These are phyloP conservation scores for Procambarus clarkii DNA, from an alignment of 1,140 invertebrate genomes.

Conservation along the genomic window DNA sequence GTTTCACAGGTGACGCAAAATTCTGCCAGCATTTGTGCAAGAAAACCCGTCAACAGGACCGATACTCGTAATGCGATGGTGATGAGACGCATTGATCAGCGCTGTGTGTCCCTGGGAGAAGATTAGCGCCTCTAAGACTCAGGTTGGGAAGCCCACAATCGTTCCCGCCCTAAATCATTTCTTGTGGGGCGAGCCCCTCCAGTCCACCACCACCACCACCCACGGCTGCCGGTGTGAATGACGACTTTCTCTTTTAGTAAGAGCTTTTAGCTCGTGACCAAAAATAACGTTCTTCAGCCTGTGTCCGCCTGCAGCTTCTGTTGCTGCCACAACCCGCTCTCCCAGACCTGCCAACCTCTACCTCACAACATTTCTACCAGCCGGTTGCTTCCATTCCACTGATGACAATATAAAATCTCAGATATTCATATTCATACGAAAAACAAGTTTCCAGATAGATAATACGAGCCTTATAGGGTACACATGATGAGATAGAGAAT, in stretches of 20 bases:
- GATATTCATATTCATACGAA: background rate
- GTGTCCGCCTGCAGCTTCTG: background rate
- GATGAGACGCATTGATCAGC: background rate
- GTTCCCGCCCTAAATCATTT: background rate
- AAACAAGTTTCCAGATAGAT: background rate
- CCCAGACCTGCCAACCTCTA: slow-evolving; percentile 31
- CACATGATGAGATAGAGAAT: background rate
- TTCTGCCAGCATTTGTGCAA: slow-evolving; percentile 12
- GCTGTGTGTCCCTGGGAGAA: background rate
- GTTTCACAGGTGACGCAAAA: background rate
- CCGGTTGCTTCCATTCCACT: background rate
- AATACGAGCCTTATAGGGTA: background rate
- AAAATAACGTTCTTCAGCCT: slow-evolving; percentile 36
- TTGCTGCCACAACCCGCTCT: slow-evolving; percentile 3
- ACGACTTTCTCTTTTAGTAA: slow-evolving; percentile 56
- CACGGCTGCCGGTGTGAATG: slow-evolving; percentile 23
- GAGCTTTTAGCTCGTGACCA: slow-evolving; percentile 23
- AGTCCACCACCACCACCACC: background rate
- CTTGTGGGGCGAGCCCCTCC: background rate
- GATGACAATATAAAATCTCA: background rate
- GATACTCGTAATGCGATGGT: slow-evolving; percentile 14
- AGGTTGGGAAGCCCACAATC: background rate
- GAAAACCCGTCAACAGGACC: background rate
- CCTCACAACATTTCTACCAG: background rate
- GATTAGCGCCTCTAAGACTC: background rate